These are phyloP conservation scores for Gambusia holbrooki DNA, from an alignment of 2,113 vertebrate genomes.

Conservation along the genomic window DNA sequence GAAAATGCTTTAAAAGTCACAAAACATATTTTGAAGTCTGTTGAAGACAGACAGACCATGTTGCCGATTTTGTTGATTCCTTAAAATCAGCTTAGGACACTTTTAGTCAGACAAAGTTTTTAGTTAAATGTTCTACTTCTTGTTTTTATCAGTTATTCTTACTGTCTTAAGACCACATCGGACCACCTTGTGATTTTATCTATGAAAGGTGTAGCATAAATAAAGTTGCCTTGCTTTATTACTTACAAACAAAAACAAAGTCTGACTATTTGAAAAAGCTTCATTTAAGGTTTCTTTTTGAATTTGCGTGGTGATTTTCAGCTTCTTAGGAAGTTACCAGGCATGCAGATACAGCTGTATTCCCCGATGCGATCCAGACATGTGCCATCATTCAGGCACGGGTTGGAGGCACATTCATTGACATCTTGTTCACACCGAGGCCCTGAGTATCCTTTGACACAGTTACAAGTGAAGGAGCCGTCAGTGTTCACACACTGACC, in stretches of 20 bases:
- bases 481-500: slow-evolving; percentile 88
- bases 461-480: slow-evolving; percentile 87
- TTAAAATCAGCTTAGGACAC: too few relatives aligned
- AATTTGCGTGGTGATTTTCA: background rate
- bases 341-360: slow-evolving; percentile 91
- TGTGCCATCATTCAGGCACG: slow-evolving; percentile 89
- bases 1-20: too few relatives aligned
- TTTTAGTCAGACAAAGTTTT: too few relatives aligned
- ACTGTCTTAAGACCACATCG: background rate
- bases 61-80: too few relatives aligned
- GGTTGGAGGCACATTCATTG: slow-evolving; percentile 86
- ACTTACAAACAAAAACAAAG: background rate
- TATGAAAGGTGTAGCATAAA: background rate
- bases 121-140: too few relatives aligned
- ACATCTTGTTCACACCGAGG: slow-evolving; percentile 89
- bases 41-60: too few relatives aligned
- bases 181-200: too few relatives aligned
- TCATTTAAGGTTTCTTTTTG: background rate
- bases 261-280: background rate
- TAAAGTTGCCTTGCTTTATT: background rate
- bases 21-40: too few relatives aligned
- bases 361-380: slow-evolving; percentile 89
- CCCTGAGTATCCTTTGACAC: slow-evolving; percentile 81
- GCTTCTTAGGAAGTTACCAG: slow-evolving; percentile 70
- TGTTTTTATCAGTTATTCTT: background rate